Base-by-base conservation (phyloP, 2,888 invertebrate genomes). In the Idaea aversata region DNA sequence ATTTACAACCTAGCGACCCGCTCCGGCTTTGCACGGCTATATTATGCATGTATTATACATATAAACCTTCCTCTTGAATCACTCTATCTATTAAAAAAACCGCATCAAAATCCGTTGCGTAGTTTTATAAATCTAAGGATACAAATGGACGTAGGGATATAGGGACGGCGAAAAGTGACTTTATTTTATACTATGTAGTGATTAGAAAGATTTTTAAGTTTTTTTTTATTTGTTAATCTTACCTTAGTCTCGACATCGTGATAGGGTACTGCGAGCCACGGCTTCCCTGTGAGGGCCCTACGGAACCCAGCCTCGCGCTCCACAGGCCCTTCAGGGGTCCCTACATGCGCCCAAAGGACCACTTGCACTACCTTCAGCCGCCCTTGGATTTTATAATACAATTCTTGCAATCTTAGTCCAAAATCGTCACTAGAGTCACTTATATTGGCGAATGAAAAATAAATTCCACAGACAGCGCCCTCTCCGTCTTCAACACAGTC, bases 221-320 rank as follows among this genome's bases (percentile, higher is more conserved):
- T 25, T 2, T 25, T 25, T 25, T 25, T 3, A 25, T 25, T 25
- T 3, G 25, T 25, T 25, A 15, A 25, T 63, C 82, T 88, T 84
- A 95, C 96, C 94, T 95, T 95, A 34, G 95, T 94, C 73, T 95
- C 95, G 64, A 95, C 95, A 80, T 96, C 95, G 69, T 94, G 94
- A 82, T 95, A 95, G 0, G 95, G 95, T 68, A 96, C 94, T 13
- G 96, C 96, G 69, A 94, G 94, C 96, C 96, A 96, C 0, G 96
- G 95, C 72, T 95, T 91, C 65, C 95, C 95, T 4, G 94, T 89
- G 76, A 95, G 85, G 77, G 94, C 94, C 70, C 92, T 91, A 5
- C 94, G 89, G 81, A 95, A 95, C 57, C 95, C 95, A 1, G 94
- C 93, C 69, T 95, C 95, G 67, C 95, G 93, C 81, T 95, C 95